Evolutionary conservation across 2,113 vertebrate genomes (phyloP).

Genomic region (Hemichromis elongatus): DNA sequence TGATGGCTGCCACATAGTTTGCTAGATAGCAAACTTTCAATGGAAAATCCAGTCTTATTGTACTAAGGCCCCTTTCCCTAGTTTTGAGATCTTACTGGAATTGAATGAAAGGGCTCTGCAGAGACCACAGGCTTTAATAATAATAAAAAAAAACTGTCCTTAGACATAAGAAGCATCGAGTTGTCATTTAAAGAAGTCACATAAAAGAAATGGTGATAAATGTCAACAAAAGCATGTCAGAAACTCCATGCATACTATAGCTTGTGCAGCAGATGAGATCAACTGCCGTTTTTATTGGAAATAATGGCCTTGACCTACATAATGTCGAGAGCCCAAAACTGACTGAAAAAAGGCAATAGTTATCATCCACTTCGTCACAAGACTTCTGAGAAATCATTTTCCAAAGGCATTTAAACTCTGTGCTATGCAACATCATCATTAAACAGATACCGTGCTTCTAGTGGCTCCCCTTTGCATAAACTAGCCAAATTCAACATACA

Average conservation of each 20-base stretch:
- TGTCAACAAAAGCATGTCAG: not conserved
- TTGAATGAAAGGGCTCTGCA: not conserved
- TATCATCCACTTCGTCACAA: not conserved
- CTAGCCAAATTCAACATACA: not conserved
- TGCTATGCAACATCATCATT: not conserved
- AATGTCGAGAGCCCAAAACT: not conserved
- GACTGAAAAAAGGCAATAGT: not conserved
- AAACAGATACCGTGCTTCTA: not conserved
- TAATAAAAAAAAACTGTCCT: not conserved
- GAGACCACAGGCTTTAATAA: not conserved
- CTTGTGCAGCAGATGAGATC: not conserved
- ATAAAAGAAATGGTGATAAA: not conserved
- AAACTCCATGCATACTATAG: not conserved
- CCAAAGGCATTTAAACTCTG: not conserved
- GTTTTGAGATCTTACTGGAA: not conserved
- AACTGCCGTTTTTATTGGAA: not conserved
- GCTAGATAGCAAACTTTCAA: not conserved
- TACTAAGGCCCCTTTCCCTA: not conserved
- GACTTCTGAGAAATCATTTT: not conserved
- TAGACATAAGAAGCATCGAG: not conserved
- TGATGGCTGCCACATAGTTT: not conserved
- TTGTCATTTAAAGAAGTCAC: no score
- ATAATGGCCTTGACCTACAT: not conserved
- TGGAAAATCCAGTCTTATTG: not conserved
- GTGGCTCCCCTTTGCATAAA: not conserved